A percentile compares a stretch with the other conserved stretches of the same genome.
Conservation (phyloP, 2,113 vertebrate genomes). For the Danio rerio region GRCz12tu NC_133182.1:24117501-24118000, state of each 20-base stretch:
- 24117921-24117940: too few species aligned
- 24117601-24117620: constrained; percentile 93
- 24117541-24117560: constrained; percentile 90
- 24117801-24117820: constrained; percentile 32
- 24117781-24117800: constrained; percentile 84
- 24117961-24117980: too few species aligned
- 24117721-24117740: constrained; percentile 88
- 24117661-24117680: constrained; percentile 82
- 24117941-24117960: too few species aligned
- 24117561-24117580: constrained; percentile 91
- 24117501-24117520: constrained; percentile 84
- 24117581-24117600: constrained; percentile 88
- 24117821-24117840: background rate
- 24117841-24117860: background rate
- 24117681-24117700: constrained; percentile 84
- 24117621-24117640: constrained; percentile 89
- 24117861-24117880: background rate
- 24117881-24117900: too few species aligned
- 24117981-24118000: too few species aligned
- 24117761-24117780: constrained; percentile 83
- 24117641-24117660: constrained; percentile 92
- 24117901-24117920: too few species aligned
- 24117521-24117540: constrained; percentile 89
- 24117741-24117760: constrained; percentile 83
- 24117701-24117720: constrained; percentile 83